Evolutionary conservation across 2,113 vertebrate species (phyloP).

Genomic region (Loxodonta africana): DNA sequence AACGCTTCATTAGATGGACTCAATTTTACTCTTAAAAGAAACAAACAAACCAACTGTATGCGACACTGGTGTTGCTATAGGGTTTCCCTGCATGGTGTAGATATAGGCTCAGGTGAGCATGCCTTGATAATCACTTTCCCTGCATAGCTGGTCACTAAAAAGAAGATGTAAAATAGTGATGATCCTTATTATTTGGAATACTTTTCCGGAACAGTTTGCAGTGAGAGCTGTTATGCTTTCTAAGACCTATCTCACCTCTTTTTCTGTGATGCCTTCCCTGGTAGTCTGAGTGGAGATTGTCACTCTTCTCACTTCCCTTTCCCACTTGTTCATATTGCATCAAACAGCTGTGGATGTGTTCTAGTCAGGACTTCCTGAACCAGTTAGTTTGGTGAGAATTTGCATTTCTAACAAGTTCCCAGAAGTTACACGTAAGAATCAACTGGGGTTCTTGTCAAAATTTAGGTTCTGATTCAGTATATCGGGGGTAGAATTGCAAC

Average conservation of each 20-base stretch:
- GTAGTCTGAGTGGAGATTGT: neutral
- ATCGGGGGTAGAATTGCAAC: no score
- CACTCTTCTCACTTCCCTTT: neutral
- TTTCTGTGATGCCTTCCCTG: neutral
- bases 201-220: neutral
- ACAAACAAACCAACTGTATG: fast-evolving
- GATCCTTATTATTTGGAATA: no score
- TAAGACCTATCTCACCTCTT: neutral
- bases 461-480: no score
- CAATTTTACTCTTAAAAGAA: neutral
- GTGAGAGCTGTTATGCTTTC: neutral
- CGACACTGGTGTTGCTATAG: fast-evolving
- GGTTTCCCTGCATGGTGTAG: fast-evolving
- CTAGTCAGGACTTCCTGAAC: no score
- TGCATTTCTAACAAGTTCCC: no score
- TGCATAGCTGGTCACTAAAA: no score
- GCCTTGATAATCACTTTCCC: no score
- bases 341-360: neutral
- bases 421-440: no score
- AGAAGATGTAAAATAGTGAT: no score
- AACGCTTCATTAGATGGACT: fast-evolving
- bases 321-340: neutral
- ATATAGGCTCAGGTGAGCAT: fast-evolving
- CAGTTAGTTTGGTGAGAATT: no score
- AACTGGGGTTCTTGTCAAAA: no score